Conservation (phyloP, 2,888 invertebrate species). For the Euzophera pinguis region DNA sequence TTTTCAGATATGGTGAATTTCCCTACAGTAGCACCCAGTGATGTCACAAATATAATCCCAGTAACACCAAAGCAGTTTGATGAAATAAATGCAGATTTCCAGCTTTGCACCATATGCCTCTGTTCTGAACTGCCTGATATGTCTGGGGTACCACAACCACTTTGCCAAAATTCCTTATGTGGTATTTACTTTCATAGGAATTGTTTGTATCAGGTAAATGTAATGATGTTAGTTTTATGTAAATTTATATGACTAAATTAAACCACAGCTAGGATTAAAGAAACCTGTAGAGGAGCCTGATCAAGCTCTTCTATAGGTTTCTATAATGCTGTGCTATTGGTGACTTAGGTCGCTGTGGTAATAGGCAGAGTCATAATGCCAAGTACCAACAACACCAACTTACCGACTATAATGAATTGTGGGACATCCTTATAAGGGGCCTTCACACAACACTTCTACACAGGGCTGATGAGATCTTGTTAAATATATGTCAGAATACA, state of each 20-base stretch:
- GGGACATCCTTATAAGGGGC: too few species aligned
- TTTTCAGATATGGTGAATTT: constrained; percentile 40
- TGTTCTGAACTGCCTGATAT: constrained; percentile 45
- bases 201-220: constrained; percentile 59
- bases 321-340: too few species aligned
- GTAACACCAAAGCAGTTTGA: not conserved
- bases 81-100: constrained; percentile 19
- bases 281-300: too few species aligned
- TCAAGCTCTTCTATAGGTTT: too few species aligned
- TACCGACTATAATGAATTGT: too few species aligned
- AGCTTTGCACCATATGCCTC: constrained; percentile 58
- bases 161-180: constrained; percentile 57
- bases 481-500: too few species aligned
- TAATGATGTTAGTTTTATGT: not conserved
- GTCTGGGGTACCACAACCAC: constrained; percentile 54
- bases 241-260: not conserved
- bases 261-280: too few species aligned
- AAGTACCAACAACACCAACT: too few species aligned
- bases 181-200: constrained; percentile 57
- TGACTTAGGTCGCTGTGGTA: too few species aligned
- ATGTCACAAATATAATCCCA: not conserved
- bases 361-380: too few species aligned
- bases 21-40: constrained; percentile 21
- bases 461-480: too few species aligned
- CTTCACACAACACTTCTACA: too few species aligned